These are phyloP conservation scores for Hepsetus odoe DNA, from an alignment of 2,113 vertebrate genomes.

Conservation along the genomic window DNA sequence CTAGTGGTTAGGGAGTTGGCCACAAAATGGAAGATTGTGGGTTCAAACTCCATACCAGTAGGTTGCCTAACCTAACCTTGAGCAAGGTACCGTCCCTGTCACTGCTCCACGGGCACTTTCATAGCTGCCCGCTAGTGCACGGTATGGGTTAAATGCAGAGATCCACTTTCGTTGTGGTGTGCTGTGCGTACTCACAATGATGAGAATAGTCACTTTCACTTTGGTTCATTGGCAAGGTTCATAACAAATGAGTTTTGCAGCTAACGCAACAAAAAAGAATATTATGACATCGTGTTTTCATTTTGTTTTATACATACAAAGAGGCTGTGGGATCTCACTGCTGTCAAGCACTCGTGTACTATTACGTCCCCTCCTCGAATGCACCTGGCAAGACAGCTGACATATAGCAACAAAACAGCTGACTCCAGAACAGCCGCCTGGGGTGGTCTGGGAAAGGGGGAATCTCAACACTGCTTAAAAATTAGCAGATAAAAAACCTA, in stretches of 20 bases:
- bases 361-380: neutral
- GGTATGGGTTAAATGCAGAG: too few species aligned
- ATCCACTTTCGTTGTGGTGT: too few species aligned
- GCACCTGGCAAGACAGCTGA: conserved; percentile 46
- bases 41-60: too few species aligned
- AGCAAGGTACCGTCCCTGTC: too few species aligned
- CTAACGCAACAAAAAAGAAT: neutral
- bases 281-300: neutral
- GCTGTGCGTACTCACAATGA: too few species aligned
- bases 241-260: neutral
- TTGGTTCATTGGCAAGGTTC: too few species aligned
- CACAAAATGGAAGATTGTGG: too few species aligned
- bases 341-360: conserved; percentile 1
- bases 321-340: neutral
- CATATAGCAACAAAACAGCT: conserved; percentile 32
- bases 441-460: neutral
- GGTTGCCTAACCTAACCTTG: too few species aligned
- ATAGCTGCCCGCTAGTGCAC: too few species aligned
- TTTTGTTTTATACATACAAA: neutral
- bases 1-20: too few species aligned
- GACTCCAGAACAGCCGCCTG: conserved; percentile 17
- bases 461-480: neutral
- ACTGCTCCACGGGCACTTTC: too few species aligned
- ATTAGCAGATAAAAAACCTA: neutral
- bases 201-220: too few species aligned